Evolutionary conservation across 2,797 vertebrate species (phyloP), one percentile per base, ranked within the genome.

Genomic region (Alcedo quadribrachys): DNA sequence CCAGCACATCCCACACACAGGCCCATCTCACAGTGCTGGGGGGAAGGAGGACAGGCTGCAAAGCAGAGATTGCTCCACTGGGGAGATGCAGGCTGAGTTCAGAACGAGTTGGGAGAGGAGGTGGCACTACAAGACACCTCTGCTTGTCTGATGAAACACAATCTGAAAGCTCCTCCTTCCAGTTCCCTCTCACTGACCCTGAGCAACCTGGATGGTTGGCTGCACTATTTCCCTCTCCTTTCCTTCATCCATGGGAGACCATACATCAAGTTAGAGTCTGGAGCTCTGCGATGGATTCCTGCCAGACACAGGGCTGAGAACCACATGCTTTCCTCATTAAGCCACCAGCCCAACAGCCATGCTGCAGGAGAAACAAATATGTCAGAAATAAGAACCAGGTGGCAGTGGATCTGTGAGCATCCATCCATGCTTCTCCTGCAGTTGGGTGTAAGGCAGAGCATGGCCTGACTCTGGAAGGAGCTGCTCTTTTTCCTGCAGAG

Each of bases 301-400:
- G 89, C 89, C 87, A 92, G 92, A 63, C 42, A 35, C 50, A 3
- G 22, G 30, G 60, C 81, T 78, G 85, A 86, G 79, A 95, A 16
- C 76, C 85, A 70, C 83, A 54, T 53, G 86, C 62, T 87, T 87
- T 91, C 69, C 61, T 79, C 88, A 63, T 85, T n/a, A 50, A 90
- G 65, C 89, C 83, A 71, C 83, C 75, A 81, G 73, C 85, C 82
- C 82, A 87, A 78, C 6, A 63, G 77, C 89, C 42, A 1, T 25
- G 63, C 81, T 94, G 77, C 13, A 71, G 67, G 54, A 82, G 74
- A 81, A 21, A 54, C 24, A 81, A 67, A 51, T 54, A 55, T 27
- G 35, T 74, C 87, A 94, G 78, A 70, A 77, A 8, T 21, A 50
- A 57, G 85, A 86, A 85, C 24, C 74, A 92, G 88, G 88, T 86